Evolutionary conservation across 1,140 invertebrate genomes (phyloP).

Genomic region (Pseudachorutes palmiensis): DNA sequence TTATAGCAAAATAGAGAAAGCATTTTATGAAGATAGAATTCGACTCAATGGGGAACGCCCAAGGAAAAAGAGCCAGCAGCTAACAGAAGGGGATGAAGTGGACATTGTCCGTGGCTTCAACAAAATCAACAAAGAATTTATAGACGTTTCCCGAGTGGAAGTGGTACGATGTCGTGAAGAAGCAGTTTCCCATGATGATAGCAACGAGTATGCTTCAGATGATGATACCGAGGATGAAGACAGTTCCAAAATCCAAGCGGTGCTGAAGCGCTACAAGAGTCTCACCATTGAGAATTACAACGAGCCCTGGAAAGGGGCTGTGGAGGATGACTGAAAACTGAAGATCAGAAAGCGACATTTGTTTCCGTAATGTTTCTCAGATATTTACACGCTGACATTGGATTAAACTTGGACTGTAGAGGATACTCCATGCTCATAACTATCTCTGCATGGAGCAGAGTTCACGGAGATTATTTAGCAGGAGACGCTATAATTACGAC

Average conservation of each 20-base stretch:
- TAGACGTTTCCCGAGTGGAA: conserved; percentile 53
- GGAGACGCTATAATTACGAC: too few relatives aligned
- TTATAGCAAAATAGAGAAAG: conserved; percentile 54
- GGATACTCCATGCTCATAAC: too few relatives aligned
- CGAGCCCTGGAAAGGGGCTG: conserved; percentile 30
- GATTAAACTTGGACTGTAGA: too few relatives aligned
- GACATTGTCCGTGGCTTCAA: conserved; percentile 54
- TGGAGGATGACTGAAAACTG: too few relatives aligned
- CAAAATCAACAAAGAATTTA: conserved; percentile 50
- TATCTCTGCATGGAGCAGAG: too few relatives aligned
- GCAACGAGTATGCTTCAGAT: conserved; percentile 35
- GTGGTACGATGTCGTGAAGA: conserved; percentile 44
- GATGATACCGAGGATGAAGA: conserved; percentile 17
- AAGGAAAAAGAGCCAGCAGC: conserved; percentile 52
- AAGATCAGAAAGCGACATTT: too few relatives aligned
- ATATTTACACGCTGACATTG: too few relatives aligned
- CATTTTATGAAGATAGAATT: conserved; percentile 59
- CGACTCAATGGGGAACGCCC: conserved; percentile 58
- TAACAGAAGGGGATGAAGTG: conserved; percentile 55
- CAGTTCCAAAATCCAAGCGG: conserved; percentile 43
- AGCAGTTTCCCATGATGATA: conserved; percentile 42
- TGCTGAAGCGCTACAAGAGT: conserved; percentile 51
- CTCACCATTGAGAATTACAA: conserved; percentile 55
- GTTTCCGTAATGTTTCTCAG: too few relatives aligned
- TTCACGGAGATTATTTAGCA: too few relatives aligned